Evolutionary conservation across 2,888 invertebrate species (phyloP).

Genomic region (Scaptomyza reducta): DNA sequence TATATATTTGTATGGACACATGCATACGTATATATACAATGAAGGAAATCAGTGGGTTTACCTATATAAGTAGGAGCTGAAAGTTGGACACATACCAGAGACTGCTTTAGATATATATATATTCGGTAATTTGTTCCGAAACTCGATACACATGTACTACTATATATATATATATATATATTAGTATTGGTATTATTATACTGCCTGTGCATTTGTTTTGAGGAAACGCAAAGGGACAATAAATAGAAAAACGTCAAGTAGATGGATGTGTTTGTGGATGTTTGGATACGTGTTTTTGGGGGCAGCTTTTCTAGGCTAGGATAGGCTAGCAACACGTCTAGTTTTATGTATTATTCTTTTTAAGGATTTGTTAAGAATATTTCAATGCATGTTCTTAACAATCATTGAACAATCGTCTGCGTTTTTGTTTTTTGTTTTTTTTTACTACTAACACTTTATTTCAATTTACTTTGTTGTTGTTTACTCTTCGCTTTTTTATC

Average conservation of each 20-base stretch:
- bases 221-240: slow-evolving; percentile 27
- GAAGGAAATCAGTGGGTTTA: slow-evolving; percentile 46
- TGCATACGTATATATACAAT: slow-evolving; percentile 29
- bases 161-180: no score
- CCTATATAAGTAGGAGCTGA: slow-evolving; percentile 26
- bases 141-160: slow-evolving; percentile 20
- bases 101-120: slow-evolving; percentile 20
- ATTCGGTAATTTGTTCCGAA: slow-evolving; percentile 27
- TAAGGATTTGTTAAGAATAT: slow-evolving; percentile 28
- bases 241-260: slow-evolving; percentile 46
- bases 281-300: slow-evolving; percentile 26
- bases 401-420: slow-evolving; percentile 58
- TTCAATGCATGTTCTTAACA: slow-evolving; percentile 58
- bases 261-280: slow-evolving; percentile 4
- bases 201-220: slow-evolving; percentile 34
- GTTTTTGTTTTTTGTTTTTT: slow-evolving; percentile 48
- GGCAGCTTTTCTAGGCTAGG: slow-evolving; percentile 45
- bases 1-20: slow-evolving; percentile 11
- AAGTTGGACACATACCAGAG: slow-evolving; percentile 48
- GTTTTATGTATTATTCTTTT: neutral
- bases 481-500: slow-evolving; percentile 29
- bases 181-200: slow-evolving; percentile 20
- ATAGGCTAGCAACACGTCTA: slow-evolving; percentile 49
- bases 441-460: slow-evolving; percentile 68
- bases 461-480: slow-evolving; percentile 56